Conservation (phyloP, 2,113 vertebrate genomes). For the Istiophorus platypterus region DNA sequence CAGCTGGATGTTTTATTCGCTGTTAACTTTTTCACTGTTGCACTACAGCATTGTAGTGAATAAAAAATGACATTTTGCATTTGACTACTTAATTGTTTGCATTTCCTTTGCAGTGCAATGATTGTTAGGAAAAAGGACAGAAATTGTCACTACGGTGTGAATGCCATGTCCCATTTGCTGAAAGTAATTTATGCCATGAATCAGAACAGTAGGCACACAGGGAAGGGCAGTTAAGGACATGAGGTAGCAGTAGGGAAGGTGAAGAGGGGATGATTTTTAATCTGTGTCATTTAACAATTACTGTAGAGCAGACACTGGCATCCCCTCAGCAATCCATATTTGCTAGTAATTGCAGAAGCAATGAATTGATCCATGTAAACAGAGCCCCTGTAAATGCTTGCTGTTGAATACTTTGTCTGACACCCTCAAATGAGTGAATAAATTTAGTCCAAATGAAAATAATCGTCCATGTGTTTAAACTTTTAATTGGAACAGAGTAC, state of each 20-base stretch:
- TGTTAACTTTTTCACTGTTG: conserved; percentile 2
- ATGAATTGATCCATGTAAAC: conserved; percentile 7
- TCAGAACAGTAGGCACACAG: neutral
- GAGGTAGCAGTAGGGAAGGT: neutral
- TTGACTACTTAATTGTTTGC: neutral
- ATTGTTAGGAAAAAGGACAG: neutral
- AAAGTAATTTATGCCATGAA: conserved; percentile 12
- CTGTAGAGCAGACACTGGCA: conserved; percentile 3
- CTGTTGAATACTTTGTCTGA: neutral
- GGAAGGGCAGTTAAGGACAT: conserved; percentile 5
- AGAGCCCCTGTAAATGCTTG: neutral
- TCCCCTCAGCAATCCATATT: conserved; percentile 12
- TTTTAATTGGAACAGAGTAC: conserved; percentile 85
- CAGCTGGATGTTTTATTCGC: conserved; percentile 28
- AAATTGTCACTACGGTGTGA: conserved; percentile 15
- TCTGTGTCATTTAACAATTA: conserved; percentile 3
- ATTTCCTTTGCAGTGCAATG: neutral
- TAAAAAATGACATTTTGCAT: neutral
- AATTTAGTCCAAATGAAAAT: neutral
- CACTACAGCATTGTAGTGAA: neutral
- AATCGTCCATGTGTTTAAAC: neutral
- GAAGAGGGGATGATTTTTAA: neutral
- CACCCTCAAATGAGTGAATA: neutral
- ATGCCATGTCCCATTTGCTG: neutral
- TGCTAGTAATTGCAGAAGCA: conserved; percentile 12